Base-by-base conservation (phyloP, 2,888 invertebrate genomes). In the Polydesmus complanatus region DNA sequence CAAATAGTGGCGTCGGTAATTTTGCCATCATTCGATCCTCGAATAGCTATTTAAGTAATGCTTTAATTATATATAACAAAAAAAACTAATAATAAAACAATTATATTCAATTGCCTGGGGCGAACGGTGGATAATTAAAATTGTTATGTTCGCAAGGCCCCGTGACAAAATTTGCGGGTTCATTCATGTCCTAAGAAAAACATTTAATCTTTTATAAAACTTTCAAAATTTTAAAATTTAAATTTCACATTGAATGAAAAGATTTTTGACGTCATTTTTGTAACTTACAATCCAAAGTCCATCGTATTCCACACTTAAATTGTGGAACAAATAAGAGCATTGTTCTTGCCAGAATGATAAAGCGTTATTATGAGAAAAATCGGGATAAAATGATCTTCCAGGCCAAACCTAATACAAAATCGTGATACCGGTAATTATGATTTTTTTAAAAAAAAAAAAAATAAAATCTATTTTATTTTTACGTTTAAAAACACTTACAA, bases 121-220 rank as follows among this genome's bases (percentile, higher is more conserved):
- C 62, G 55, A 66, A 67, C 1, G 66, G 67, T 19, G 68, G 68
- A 60, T 65, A 63, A 49, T 68, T 68, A 23, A 50, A 66, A 51
- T 62, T 55, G 50, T 66, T 67, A 1, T 57, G 19, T 0, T 65
- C 65, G 56, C 68, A 68, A 57, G 64, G 64, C 27, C 64, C 48
- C 62, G 64, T 8, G 70, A 70, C 73, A 65, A 74, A 74, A 63
- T 71, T 74, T 3, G 74, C 71, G 3, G 74, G 74, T 61, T 75
- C 74, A 65, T 75, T 75, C 74, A 75, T 75, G 62, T 75, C 75
- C 68, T 68, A n/a, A n/a, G n/a, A n/a, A n/a, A n/a, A n/a, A n/a
- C n/a, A n/a, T n/a, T n/a, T n/a, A 23, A 8, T 62, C 62, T 48
- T 8, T 27, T 22, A 54, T 37, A 3, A 1, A 47, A 11, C n/a